phyloP scores from a whole-genome alignment of 2,113 vertebrate species.

The Cacatua alba region DNA sequence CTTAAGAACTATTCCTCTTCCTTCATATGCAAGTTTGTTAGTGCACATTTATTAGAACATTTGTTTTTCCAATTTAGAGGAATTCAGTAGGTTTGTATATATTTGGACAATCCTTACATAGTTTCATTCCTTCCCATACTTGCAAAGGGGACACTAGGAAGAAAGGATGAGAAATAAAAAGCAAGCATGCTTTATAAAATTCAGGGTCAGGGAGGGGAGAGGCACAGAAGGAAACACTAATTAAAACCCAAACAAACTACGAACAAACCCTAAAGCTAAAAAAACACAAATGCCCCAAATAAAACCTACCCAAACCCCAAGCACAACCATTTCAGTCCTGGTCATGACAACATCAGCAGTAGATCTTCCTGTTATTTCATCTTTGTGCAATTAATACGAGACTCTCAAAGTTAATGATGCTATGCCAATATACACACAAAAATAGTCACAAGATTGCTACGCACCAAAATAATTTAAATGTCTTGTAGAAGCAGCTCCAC shows the following conservation, averaged over 20 bases:
- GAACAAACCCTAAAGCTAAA: background rate
- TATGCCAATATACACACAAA: background rate
- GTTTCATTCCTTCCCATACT: background rate
- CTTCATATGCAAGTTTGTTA: background rate
- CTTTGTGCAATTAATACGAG: background rate
- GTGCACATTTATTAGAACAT: background rate
- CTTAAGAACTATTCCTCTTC: background rate
- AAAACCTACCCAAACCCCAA: background rate
- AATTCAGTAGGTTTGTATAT: background rate
- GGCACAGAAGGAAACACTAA: accelerated
- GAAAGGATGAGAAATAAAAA: background rate
- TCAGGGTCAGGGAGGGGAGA: accelerated
- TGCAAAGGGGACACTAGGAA: background rate
- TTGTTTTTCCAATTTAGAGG: background rate
- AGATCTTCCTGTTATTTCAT: background rate
- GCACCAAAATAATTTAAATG: background rate
- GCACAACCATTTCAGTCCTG: background rate
- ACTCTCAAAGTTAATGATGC: background rate
- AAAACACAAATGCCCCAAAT: background rate
- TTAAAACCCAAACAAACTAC: background rate
- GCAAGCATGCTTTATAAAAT: background rate
- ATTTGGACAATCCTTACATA: background rate
- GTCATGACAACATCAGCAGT: background rate
- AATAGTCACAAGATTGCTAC: background rate
- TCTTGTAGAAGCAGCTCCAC: background rate